Evolutionary conservation across 2,113 vertebrate species (phyloP).

Genomic region (Athene noctua): DNA sequence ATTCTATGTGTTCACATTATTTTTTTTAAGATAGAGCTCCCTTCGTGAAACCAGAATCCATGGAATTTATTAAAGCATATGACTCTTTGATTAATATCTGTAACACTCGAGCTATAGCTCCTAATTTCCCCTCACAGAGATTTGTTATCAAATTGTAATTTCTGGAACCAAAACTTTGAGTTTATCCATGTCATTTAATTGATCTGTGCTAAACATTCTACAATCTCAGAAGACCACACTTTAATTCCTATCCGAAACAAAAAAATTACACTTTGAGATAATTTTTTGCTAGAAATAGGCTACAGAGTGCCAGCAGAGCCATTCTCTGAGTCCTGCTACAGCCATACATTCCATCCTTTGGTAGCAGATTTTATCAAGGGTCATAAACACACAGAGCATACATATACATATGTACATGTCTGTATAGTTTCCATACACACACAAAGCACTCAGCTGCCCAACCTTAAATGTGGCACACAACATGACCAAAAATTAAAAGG

Average conservation of each 20-base stretch:
- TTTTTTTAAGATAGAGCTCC: not conserved
- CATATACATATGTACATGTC: not conserved
- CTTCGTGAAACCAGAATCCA: not conserved
- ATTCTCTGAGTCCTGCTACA: not conserved
- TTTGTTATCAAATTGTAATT: not conserved
- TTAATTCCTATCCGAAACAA: not conserved
- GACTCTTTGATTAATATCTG: not conserved
- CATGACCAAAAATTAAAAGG: not conserved
- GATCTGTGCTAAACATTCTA: not conserved
- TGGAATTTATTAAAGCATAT: not conserved
- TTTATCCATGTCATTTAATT: not conserved
- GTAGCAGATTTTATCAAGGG: not conserved
- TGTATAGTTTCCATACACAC: not conserved
- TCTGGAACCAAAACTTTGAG: not conserved
- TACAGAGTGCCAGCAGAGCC: not conserved
- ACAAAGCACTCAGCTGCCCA: not conserved
- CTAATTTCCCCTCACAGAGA: not conserved
- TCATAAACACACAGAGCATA: not conserved
- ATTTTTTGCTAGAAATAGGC: not conserved
- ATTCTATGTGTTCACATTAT: not conserved
- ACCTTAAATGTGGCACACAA: not conserved
- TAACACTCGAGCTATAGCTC: not conserved
- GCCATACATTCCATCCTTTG: not conserved
- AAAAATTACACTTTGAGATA: not conserved
- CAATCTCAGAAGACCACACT: not conserved